A percentile compares a stretch with the other conserved stretches of the same genome.
Evolutionary conservation across 2,888 invertebrate species (phyloP).

Genomic region (Pimpla rufipes): DNA sequence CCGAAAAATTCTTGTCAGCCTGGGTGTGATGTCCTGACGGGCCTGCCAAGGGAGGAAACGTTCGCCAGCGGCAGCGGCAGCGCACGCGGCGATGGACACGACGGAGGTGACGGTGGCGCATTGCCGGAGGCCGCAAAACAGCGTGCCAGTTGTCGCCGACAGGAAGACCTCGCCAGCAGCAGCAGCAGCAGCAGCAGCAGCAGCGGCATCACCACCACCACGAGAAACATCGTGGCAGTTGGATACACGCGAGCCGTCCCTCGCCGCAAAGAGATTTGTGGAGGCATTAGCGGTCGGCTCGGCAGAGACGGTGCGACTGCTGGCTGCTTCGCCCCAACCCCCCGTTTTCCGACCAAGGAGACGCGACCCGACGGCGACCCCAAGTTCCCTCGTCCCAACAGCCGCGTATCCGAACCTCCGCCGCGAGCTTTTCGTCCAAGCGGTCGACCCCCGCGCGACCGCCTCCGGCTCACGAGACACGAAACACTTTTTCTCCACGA

Average conservation of each 20-base stretch:
- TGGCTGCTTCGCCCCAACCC: conserved; percentile 24
- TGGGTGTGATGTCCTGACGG: conserved; percentile 36
- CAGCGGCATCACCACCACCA: conserved; percentile 47
- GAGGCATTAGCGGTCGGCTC: conserved; percentile 68
- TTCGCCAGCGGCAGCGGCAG: conserved; percentile 33
- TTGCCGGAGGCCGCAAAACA: conserved; percentile 60
- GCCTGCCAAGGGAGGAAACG: conserved; percentile 30
- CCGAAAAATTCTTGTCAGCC: conserved; percentile 27
- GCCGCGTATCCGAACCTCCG: neutral
- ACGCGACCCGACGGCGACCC: conserved; percentile 4
- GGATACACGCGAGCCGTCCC: conserved; percentile 40
- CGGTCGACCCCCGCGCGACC: neutral
- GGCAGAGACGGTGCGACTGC: conserved; percentile 40
- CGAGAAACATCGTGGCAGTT: conserved; percentile 30
- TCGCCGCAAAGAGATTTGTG: conserved; percentile 65
- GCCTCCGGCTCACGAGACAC: neutral
- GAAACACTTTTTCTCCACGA: conserved; percentile 41
- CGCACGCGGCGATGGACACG: conserved; percentile 29
- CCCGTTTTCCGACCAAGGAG: neutral
- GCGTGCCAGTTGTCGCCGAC: conserved; percentile 66
- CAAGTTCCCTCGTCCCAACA: conserved; percentile 1
- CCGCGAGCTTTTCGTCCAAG: conserved; percentile 11
- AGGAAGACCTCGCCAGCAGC: conserved; percentile 60
- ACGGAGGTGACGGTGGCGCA: conserved; percentile 37
- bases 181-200: conserved; percentile 37